phyloP scores from a whole-genome alignment of 2,113 vertebrate species.

The Micronycteris hirsuta region DNA sequence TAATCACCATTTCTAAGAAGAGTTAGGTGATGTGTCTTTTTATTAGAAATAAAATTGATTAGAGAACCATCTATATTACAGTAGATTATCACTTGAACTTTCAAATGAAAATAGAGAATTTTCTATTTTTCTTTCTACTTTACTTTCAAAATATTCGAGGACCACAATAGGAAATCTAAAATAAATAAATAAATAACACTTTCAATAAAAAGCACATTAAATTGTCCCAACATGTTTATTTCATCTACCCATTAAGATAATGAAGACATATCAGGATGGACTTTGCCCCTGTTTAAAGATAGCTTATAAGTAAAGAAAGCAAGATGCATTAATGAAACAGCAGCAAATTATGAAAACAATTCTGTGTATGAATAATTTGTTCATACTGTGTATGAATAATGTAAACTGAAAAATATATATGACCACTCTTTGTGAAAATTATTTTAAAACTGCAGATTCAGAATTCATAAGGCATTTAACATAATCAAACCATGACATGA shows the following conservation, averaged over 20 bases:
- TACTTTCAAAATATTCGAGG: not conserved
- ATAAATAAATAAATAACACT: not conserved
- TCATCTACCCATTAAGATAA: not conserved
- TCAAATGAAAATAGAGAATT: not conserved
- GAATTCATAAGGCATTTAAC: not conserved
- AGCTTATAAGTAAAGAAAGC: not conserved
- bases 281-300: not conserved
- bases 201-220: not conserved
- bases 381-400: not conserved
- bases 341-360: not conserved
- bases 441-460: not conserved
- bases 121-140: not conserved
- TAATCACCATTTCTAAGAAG: not conserved
- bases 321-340: not conserved
- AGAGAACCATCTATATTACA: not conserved
- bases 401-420: not conserved
- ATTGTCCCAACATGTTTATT: not conserved
- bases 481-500: not conserved
- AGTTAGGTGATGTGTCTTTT: not conserved
- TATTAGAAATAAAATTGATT: not conserved
- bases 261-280: not conserved
- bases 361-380: not conserved
- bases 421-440: not conserved
- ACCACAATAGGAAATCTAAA: not conserved
- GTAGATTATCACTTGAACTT: not conserved